phyloP scores from a whole-genome alignment of 2,113 vertebrate species.

The Menura novaehollandiae region DNA sequence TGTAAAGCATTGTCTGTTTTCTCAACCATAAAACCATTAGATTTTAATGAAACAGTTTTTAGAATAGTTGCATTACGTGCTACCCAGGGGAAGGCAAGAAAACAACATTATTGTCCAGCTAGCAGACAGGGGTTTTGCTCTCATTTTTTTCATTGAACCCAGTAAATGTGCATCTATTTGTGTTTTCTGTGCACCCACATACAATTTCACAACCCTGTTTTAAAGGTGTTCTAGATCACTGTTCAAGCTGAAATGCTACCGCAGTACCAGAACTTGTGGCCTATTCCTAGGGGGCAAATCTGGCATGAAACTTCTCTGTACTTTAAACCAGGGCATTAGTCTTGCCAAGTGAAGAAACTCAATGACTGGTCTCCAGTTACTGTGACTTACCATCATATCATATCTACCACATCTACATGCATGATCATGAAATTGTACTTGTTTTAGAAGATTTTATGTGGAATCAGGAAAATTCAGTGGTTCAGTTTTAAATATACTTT shows the following conservation, averaged over 20 bases:
- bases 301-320: not conserved
- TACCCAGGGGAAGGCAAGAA: not conserved
- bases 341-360: not conserved
- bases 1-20: not conserved
- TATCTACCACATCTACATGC: not conserved
- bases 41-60: not conserved
- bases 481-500: not conserved
- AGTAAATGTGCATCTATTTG: not conserved
- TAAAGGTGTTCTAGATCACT: not conserved
- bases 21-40: not conserved
- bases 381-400: not conserved
- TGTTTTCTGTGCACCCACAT: not conserved
- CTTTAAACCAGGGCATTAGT: not conserved
- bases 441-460: not conserved
- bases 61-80: not conserved
- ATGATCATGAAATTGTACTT: not conserved
- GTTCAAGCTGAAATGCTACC: not conserved
- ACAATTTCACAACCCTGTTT: not conserved
- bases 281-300: not conserved
- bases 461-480: not conserved
- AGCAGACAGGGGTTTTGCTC: not conserved
- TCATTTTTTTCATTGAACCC: not conserved
- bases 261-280: not conserved
- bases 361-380: not conserved
- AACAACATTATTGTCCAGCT: not conserved